Conservation (phyloP, 2,888 invertebrate genomes). For the Liodrosophila aerea region DNA sequence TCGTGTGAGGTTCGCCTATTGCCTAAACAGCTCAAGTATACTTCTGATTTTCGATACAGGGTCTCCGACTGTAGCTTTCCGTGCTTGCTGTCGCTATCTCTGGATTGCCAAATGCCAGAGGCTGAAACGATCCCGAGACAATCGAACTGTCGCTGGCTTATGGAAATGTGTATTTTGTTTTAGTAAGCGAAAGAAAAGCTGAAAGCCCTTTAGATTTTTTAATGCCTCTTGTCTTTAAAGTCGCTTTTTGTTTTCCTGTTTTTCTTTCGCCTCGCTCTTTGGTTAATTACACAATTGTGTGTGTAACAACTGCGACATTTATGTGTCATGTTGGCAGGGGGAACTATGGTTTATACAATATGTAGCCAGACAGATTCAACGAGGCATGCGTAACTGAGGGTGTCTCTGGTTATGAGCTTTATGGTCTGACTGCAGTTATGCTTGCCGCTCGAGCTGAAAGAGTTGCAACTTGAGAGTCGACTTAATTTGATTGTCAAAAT, state of each 20-base stretch:
- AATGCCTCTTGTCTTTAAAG: conserved; percentile 28
- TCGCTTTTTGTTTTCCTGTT: conserved; percentile 1
- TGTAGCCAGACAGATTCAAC: conserved; percentile 28
- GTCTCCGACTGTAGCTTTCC: no score
- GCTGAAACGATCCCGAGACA: conserved; percentile 13
- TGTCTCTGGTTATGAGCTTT: conserved; percentile 50
- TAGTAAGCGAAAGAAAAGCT: conserved; percentile 31
- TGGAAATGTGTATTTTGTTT: conserved; percentile 31
- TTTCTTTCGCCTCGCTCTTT: conserved; percentile 19
- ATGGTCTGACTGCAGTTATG: conserved; percentile 37
- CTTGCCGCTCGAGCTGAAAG: no score
- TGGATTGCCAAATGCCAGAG: conserved; percentile 40
- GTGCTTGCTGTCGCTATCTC: no score
- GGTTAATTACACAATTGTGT: conserved; percentile 75
- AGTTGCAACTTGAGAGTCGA: neutral
- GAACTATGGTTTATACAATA: conserved; percentile 61
- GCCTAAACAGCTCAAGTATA: no score
- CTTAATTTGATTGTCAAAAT: conserved; percentile 9
- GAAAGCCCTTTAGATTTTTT: conserved; percentile 51
- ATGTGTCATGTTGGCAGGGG: conserved; percentile 34
- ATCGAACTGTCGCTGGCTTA: conserved; percentile 21
- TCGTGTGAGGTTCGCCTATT: no score
- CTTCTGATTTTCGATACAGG: no score
- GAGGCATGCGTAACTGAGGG: conserved; percentile 67
- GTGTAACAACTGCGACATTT: conserved; percentile 51